A percentile compares a stretch with the other conserved stretches of the same genome.
phyloP scores from a whole-genome alignment of 2,113 vertebrate genomes.

The Copsychus sechellarum region DNA sequence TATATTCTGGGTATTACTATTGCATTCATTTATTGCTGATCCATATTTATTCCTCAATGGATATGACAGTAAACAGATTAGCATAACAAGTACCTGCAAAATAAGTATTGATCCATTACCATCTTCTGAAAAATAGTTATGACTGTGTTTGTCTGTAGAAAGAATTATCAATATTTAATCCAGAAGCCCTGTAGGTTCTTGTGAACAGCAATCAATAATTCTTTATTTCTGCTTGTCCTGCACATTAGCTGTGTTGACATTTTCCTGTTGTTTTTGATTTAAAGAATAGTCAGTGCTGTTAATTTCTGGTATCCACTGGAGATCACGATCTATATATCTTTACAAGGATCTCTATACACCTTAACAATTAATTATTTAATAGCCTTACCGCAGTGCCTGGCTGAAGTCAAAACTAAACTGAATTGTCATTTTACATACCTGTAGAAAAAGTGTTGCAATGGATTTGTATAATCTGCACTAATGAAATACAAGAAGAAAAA shows the following conservation, averaged over 20 bases:
- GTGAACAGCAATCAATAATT: not conserved
- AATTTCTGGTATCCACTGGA: not conserved
- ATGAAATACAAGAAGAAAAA: not conserved
- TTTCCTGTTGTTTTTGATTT: not conserved
- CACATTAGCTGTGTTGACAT: not conserved
- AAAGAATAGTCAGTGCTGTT: not conserved
- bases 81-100: not conserved
- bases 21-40: not conserved
- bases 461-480: not conserved
- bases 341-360: not conserved
- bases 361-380: not conserved
- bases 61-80: not conserved
- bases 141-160: not conserved
- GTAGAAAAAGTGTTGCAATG: not conserved
- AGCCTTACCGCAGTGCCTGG: not conserved
- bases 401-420: not conserved
- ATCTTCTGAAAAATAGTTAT: not conserved
- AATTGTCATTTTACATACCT: not conserved
- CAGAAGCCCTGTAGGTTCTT: not conserved
- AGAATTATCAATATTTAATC: not conserved
- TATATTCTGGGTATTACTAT: not conserved
- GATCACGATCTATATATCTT: not conserved
- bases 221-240: not conserved
- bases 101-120: not conserved
- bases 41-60: not conserved